Evolutionary conservation across 2,888 invertebrate species (phyloP), one percentile per base, ranked within the genome.

Genomic region (Schizotus pectinicornis): DNA sequence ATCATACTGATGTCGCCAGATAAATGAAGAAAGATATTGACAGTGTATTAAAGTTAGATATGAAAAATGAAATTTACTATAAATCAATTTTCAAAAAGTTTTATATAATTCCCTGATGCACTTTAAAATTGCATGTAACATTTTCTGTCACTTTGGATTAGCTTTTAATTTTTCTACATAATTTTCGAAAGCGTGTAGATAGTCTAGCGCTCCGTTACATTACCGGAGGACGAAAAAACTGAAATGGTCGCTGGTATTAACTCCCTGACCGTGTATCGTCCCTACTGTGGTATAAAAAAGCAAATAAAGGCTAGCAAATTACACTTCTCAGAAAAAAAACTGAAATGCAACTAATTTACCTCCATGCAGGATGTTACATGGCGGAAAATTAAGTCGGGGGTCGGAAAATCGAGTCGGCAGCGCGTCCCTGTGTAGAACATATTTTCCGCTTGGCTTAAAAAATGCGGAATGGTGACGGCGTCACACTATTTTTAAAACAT

Each of bases 381-480:
- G 73, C 74, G 74, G 74, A 75, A 75, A 77, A 76, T 76, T 76
- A 75, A 75, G 72, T 75, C 71, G 68, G 70, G 57, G 69, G 71
- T 63, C 54, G 62, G 64, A 61, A 67, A 67, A 62, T 62, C 56
- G 56, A 64, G 65, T 62, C 65, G 61, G 63, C 67, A 22, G 22
- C 22, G 22, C 22, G 22, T 65, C 61, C 38, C 65, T 56, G 60
- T 70, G 69, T 68, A 67, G 67, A 73, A 69, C 74, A 75, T 73
- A 75, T 77, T 76, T 77, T 75, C 73, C 72, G 71, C 73, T 70
- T 70, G 70, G 74, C 65, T 72, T 71, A 71, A 70, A 69, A 69
- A 68, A 61, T 57, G 56, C 47, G 54, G 30, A 41, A 57, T 55
- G 52, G 48, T 45, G 22, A 35, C 41, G 38, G 45, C 36, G 35